These are phyloP conservation scores for Mionectes olivaceus DNA, from an alignment of 2,797 vertebrate genomes.

Conservation along the genomic window DNA sequence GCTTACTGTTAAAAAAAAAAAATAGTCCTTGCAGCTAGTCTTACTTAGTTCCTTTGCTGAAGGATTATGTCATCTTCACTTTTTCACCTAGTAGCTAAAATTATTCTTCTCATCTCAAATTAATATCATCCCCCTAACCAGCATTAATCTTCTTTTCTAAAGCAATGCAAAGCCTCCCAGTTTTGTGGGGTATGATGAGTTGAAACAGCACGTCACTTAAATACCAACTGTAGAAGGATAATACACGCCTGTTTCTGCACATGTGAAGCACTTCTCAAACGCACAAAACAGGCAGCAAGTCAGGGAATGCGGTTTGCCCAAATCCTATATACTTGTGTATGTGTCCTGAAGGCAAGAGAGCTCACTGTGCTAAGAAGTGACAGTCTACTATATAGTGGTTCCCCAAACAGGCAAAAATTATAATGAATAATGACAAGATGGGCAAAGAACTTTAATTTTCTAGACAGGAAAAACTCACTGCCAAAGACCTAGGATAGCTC, in stretches of 20 bases:
- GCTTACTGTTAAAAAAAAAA: neutral
- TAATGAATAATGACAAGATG: constrained; percentile 33
- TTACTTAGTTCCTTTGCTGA: neutral
- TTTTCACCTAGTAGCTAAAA: constrained; percentile 54
- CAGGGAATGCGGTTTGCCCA: neutral
- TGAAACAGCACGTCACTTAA: neutral
- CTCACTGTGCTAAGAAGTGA: neutral
- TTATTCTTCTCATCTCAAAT: constrained; percentile 50
- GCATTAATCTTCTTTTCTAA: constrained; percentile 41
- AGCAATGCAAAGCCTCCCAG: constrained; percentile 16
- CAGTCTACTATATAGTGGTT: neutral
- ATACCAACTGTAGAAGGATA: neutral
- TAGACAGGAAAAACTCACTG: constrained; percentile 8
- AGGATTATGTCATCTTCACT: constrained; percentile 11
- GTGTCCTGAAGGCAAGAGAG: constrained; percentile 8
- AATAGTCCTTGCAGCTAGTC: neutral
- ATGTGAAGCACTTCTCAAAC: neutral
- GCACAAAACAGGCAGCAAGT: neutral
- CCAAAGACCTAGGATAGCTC: neutral
- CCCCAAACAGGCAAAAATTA: neutral
- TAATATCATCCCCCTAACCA: constrained; percentile 27
- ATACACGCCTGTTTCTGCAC: neutral
- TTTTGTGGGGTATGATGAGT: neutral
- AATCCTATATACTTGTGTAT: neutral
- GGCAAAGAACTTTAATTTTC: constrained; percentile 1